phyloP scores from a whole-genome alignment of 2,888 invertebrate species.

The Pristionchus entomophagus region DNA sequence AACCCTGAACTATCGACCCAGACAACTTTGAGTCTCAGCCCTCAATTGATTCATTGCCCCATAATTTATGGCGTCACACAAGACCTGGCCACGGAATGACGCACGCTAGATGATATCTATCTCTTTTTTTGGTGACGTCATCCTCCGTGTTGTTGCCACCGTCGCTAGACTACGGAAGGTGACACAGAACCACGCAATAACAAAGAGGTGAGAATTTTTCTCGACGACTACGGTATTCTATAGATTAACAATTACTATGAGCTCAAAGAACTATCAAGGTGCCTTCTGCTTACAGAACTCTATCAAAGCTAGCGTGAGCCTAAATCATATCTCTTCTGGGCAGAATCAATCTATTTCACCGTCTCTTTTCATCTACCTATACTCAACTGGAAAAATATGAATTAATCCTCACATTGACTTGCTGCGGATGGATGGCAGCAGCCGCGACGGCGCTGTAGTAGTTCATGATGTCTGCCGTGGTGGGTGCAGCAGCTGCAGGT shows the following conservation, averaged over 20 bases:
- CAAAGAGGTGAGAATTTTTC: no score
- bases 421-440: neutral
- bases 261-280: no score
- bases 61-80: neutral
- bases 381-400: no score
- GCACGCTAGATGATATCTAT: no score
- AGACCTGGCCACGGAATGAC: no score
- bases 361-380: no score
- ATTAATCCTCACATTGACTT: neutral
- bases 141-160: neutral
- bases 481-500: conserved; percentile 17
- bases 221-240: neutral
- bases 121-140: neutral
- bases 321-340: no score
- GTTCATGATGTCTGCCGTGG: conserved; percentile 55
- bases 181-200: neutral
- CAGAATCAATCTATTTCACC: no score
- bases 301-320: no score
- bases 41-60: neutral
- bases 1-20: neutral
- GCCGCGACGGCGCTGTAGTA: conserved; percentile 54
- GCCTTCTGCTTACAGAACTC: no score
- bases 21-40: neutral
- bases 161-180: neutral
- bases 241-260: no score